A percentile compares a stretch with the other conserved stretches of the same genome.
These are phyloP conservation scores for Scomber colias DNA, from an alignment of 2,113 vertebrate genomes.

Conservation along the genomic window DNA sequence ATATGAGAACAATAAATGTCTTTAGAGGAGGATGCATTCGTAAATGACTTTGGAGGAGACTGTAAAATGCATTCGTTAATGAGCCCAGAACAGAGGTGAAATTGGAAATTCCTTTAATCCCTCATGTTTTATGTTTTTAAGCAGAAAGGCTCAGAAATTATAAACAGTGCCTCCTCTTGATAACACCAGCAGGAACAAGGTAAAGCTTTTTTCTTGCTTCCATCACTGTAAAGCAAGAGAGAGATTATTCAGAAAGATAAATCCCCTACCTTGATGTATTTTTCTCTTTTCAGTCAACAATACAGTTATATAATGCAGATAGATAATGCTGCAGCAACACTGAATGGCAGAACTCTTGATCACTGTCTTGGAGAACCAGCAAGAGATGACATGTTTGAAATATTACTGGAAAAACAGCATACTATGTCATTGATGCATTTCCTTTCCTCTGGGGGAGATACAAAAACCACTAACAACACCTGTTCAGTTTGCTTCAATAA, in stretches of 20 bases:
- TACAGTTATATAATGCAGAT: slow-evolving; percentile 47
- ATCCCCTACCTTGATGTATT: slow-evolving; percentile 45
- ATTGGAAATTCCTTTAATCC: slow-evolving; percentile 33
- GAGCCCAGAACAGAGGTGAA: slow-evolving; percentile 14
- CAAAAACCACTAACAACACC: slow-evolving; percentile 8
- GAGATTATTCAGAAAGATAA: slow-evolving; percentile 61
- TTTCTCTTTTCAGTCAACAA: slow-evolving; percentile 48
- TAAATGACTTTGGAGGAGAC: background rate
- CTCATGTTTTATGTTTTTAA: slow-evolving; percentile 29
- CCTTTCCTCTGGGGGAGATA: too few species aligned
- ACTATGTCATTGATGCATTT: slow-evolving; percentile 29
- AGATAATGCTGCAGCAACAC: slow-evolving; percentile 41
- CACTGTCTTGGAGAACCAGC: slow-evolving; percentile 46
- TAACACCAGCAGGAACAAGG: slow-evolving; percentile 41
- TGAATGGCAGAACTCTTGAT: slow-evolving; percentile 64
- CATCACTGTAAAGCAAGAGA: slow-evolving; percentile 36
- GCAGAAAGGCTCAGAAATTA: slow-evolving; percentile 41
- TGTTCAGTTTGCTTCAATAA: background rate
- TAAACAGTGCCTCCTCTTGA: slow-evolving; percentile 23
- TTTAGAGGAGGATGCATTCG: slow-evolving; percentile 33
- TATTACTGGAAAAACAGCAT: slow-evolving; percentile 22
- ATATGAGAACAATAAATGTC: slow-evolving; percentile 49
- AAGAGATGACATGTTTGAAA: slow-evolving; percentile 40
- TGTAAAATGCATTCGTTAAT: slow-evolving; percentile 39
- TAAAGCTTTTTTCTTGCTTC: slow-evolving; percentile 34